Evolutionary conservation across 2,888 invertebrate species (phyloP).

Genomic region (Alentia gelatinosa): DNA sequence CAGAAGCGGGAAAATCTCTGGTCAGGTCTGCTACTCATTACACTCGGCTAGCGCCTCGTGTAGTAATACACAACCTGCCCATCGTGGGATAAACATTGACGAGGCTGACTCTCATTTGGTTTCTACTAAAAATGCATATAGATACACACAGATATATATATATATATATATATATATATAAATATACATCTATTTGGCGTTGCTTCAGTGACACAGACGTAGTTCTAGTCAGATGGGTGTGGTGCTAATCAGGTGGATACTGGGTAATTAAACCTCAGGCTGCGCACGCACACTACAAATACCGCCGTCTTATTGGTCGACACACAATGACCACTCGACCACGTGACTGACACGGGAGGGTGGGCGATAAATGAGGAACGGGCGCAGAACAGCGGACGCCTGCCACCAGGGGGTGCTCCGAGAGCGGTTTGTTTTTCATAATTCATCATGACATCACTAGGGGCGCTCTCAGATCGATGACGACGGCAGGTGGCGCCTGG

Average conservation of each 20-base stretch:
- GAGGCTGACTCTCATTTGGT: too few species aligned
- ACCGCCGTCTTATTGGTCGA: too few species aligned
- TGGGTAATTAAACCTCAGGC: too few species aligned
- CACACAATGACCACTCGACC: too few species aligned
- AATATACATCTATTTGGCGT: not conserved
- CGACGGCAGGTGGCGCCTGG: not conserved
- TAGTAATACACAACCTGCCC: too few species aligned
- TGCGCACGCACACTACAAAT: too few species aligned
- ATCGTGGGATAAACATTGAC: too few species aligned
- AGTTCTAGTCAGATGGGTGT: not conserved
- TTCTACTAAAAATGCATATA: too few species aligned
- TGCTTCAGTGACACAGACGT: not conserved
- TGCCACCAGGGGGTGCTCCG: not conserved
- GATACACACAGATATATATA: not conserved
- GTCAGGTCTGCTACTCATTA: too few species aligned
- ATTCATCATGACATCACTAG: not conserved
- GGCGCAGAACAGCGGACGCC: too few species aligned
- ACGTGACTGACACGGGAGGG: not conserved
- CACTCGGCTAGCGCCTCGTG: too few species aligned
- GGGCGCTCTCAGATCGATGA: not conserved
- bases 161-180: slow-evolving; percentile 26
- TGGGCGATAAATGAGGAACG: not conserved
- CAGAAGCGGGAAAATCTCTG: too few species aligned
- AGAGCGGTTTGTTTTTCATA: not conserved
- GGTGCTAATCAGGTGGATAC: not conserved